Base-by-base conservation (phyloP, 2,888 invertebrate genomes). In the Hypolimnas misippus region DNA sequence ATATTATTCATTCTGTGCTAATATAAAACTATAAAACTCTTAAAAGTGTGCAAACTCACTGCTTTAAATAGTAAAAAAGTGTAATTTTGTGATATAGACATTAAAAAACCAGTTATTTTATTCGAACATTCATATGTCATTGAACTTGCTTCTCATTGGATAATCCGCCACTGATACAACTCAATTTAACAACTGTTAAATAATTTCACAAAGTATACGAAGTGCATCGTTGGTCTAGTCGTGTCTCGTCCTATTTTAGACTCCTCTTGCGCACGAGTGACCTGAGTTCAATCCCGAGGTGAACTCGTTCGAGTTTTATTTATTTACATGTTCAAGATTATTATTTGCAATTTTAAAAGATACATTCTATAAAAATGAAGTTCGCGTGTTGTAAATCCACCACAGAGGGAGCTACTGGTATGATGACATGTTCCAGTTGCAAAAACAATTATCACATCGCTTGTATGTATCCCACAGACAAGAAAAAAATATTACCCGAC, bases 321-420 rank as follows among this genome's bases (percentile, higher is more conserved):
- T 5, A 46, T 17, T 46, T 46, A 14, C 17, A 46, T 14, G n/a
- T n/a, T n/a, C n/a, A n/a, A n/a, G n/a, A n/a, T n/a, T n/a, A n/a
- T n/a, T n/a, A n/a, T n/a, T n/a, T n/a, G n/a, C n/a, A n/a, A n/a
- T n/a, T n/a, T n/a, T n/a, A n/a, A n/a, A n/a, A n/a, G n/a, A n/a
- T 21, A 46, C 10, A 46, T 19, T 21, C 46, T 35, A 35, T 35
- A 35, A 44, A 44, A 52, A 54, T 54, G 40, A 54, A 54, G 21
- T 54, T 19, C 8, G 21, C 40, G 8, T 54, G 54, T 12, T 54
- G 54, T 19, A 29, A 54, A 8, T 40, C 42, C 14, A 19, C 40
- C 8, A 40, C n/a, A 25, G 54, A 42, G 10, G 54, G 54, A 10
- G 42, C 54, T 12, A 25, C 19, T 3, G 14, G 40, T 40, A 14